Conservation (phyloP, 2,113 vertebrate genomes). For the Laticauda colubrina region DNA sequence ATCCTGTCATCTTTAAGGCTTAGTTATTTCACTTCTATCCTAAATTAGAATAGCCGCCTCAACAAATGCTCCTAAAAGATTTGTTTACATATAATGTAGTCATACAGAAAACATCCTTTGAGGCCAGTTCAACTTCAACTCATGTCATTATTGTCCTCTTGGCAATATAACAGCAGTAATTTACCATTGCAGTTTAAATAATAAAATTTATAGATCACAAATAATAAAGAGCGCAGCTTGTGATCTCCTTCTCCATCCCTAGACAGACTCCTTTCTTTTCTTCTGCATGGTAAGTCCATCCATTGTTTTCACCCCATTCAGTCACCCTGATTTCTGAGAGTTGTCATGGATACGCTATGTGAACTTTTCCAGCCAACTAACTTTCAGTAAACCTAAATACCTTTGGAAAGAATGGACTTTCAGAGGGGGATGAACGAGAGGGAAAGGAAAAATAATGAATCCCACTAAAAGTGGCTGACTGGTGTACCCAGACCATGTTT, state of each 20-base stretch:
- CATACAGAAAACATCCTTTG: background rate
- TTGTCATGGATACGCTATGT: constrained; percentile 8
- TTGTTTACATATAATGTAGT: background rate
- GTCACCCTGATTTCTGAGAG: background rate
- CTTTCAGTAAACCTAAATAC: background rate
- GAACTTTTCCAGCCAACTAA: background rate
- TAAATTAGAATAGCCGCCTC: background rate
- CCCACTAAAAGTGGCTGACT: background rate
- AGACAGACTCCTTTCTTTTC: constrained; percentile 21
- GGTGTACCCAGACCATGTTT: background rate
- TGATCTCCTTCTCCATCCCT: constrained; percentile 1
- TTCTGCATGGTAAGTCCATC: constrained; percentile 26
- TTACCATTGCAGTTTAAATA: background rate
- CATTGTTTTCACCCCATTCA: constrained; percentile 35
- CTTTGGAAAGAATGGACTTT: background rate
- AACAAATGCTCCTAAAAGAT: background rate
- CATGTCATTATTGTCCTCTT: background rate
- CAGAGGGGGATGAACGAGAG: background rate
- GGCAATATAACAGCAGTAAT: background rate
- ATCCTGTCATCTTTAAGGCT: background rate
- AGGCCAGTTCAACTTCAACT: background rate
- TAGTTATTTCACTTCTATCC: background rate
- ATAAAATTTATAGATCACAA: background rate
- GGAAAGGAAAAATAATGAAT: background rate
- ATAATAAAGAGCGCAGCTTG: background rate